Evolutionary conservation across 1,140 invertebrate species (phyloP).

Genomic region (Aphaenogaster ashmeadi): DNA sequence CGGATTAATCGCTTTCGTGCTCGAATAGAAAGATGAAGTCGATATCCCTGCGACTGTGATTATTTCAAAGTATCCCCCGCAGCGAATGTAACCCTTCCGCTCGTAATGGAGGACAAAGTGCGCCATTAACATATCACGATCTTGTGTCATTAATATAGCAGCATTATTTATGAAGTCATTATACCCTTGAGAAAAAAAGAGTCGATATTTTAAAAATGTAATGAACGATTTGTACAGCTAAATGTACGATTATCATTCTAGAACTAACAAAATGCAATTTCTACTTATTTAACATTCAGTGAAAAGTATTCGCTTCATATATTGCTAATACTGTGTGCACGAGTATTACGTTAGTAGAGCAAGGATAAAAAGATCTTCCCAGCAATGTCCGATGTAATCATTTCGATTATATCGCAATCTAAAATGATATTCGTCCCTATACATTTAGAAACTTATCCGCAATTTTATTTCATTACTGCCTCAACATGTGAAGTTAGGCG

Average conservation of each 20-base stretch:
- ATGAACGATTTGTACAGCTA: not conserved
- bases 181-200: constrained; percentile 12
- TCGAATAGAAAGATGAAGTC: constrained; percentile 43
- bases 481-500: not conserved
- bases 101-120: constrained; percentile 41
- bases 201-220: not conserved
- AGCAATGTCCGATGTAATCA: not conserved
- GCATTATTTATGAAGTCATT: constrained; percentile 11
- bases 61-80: constrained; percentile 40
- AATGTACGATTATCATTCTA: not conserved
- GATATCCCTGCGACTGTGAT: constrained; percentile 43
- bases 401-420: not conserved
- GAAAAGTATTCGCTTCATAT: not conserved
- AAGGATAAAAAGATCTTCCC: not conserved
- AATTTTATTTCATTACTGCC: not conserved
- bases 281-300: not conserved
- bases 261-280: not conserved
- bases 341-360: not conserved
- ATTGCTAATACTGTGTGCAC: not conserved
- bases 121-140: constrained; percentile 41
- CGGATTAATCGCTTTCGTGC: constrained; percentile 41
- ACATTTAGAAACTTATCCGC: not conserved
- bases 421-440: not conserved
- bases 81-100: not conserved
- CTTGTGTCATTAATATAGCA: constrained; percentile 2